These are phyloP conservation scores for Volucella inflata DNA, from an alignment of 2,888 invertebrate genomes.

Conservation along the genomic window DNA sequence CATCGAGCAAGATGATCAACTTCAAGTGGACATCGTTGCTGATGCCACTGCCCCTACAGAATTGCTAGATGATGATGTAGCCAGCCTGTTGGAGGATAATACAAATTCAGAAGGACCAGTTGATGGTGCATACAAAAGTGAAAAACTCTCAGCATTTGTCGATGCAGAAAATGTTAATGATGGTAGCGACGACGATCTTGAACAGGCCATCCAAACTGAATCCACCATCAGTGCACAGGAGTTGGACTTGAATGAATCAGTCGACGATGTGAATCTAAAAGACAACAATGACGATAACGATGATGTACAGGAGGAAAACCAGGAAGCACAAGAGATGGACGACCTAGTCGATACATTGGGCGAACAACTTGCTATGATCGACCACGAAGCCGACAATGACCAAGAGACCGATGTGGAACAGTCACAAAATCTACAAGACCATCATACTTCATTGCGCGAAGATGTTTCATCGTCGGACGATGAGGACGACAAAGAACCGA, in stretches of 20 bases:
- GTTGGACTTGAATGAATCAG: slow-evolving; percentile 63
- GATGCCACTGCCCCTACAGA: slow-evolving; percentile 39
- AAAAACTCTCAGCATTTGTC: slow-evolving; percentile 70
- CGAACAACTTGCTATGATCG: slow-evolving; percentile 51
- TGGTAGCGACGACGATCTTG: slow-evolving; percentile 67
- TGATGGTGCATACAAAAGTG: slow-evolving; percentile 52
- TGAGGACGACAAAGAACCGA: slow-evolving; percentile 76
- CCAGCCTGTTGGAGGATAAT: slow-evolving; percentile 49
- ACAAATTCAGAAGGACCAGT: slow-evolving; percentile 24
- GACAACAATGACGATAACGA: slow-evolving; percentile 19
- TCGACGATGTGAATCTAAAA: slow-evolving; percentile 35
- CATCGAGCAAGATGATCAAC: slow-evolving; percentile 54
- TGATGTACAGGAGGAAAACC: slow-evolving; percentile 17
- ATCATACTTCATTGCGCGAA: slow-evolving; percentile 77
- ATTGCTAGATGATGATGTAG: slow-evolving; percentile 44
- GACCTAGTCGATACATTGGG: slow-evolving; percentile 49
- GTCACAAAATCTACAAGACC: slow-evolving; percentile 10
- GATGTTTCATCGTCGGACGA: slow-evolving; percentile 80
- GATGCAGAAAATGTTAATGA: slow-evolving; percentile 67
- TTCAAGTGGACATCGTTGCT: slow-evolving; percentile 60
- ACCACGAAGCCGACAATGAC: slow-evolving; percentile 8
- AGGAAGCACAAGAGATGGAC: slow-evolving; percentile 33
- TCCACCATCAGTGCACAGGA: slow-evolving; percentile 32
- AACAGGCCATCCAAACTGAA: slow-evolving; percentile 32
- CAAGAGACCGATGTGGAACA: slow-evolving; percentile 22